A percentile compares a stretch with the other conserved stretches of the same genome.
These are phyloP conservation scores for Helicoverpa assulta DNA, from an alignment of 2,888 invertebrate species.

Conservation along the genomic window DNA sequence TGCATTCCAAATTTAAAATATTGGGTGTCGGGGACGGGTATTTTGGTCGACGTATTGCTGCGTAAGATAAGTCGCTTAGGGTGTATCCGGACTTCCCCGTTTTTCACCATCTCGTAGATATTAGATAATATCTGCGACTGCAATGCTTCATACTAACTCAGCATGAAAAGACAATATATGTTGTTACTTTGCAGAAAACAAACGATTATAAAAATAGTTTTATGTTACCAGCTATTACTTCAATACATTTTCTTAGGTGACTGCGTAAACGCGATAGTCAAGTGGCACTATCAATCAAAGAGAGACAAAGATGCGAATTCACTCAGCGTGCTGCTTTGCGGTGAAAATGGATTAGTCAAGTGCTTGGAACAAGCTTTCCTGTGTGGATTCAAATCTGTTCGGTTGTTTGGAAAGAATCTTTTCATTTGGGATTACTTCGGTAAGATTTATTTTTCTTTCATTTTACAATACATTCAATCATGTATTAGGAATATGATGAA, in stretches of 20 bases:
- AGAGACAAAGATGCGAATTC: conserved; percentile 95
- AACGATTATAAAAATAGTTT: neutral
- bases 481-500: too few relatives aligned
- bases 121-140: neutral
- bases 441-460: too few relatives aligned
- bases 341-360: conserved; percentile 98
- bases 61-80: neutral
- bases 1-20: conserved; percentile 1
- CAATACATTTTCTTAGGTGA: conserved; percentile 91
- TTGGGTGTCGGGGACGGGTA: neutral
- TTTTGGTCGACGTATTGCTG: neutral
- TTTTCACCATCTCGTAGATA: neutral
- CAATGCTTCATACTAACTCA: conserved; percentile 23
- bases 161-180: neutral
- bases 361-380: conserved; percentile 98
- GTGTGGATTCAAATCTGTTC: conserved; percentile 97
- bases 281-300: conserved; percentile 98
- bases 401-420: conserved; percentile 97
- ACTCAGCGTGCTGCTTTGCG: conserved; percentile 97
- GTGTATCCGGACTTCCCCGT: neutral
- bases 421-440: conserved; percentile 99
- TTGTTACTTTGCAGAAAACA: neutral
- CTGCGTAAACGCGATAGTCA: conserved; percentile 98
- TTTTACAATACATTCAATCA: too few relatives aligned
- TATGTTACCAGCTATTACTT: neutral